Base-by-base conservation (phyloP, 2,113 vertebrate species). In the Cebus imitator region DNA sequence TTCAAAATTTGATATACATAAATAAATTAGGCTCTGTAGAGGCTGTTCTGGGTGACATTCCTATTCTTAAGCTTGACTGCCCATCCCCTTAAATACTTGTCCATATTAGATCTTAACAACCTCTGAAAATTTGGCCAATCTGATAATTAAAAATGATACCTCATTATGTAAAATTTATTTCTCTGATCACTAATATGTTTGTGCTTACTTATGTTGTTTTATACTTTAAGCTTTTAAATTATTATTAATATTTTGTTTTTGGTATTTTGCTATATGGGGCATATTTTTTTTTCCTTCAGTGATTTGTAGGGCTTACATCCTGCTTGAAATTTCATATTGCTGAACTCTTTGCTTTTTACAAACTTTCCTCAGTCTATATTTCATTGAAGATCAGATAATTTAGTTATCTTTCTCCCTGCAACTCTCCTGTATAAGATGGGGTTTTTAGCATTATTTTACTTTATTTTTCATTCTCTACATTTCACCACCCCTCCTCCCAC, bases 151-250 rank as follows among this genome's bases (percentile, higher is more conserved):
- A 88, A 57, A 43, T 75, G 40, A 68, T 30, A 25, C 16, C 10
- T 92, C 20, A 84, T 88, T 43, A 88, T 52, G 73, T 25, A n/a
- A 64, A 84, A 58, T 81, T 94, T 37, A 57, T 72, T 93, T 92
- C 1, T 11, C 25, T 61, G n/a, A 76, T 76, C 66, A 75, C 13
- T 72, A 61, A 50, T 25, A 50, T 61, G 21, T 55, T 58, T 87
- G 37, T 70, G 27, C 43, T 87, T 87, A 17, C 48, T 83, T 30
- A 68, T 48, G 8, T 78, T 78, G 43, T 25, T 70, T 90, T n/a
- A 40, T 7, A 27, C 25, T 90, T 93, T 43, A 18, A 82, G 27
- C 21, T 79, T 83, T 48, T 78, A 43, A 83, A 17, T 94, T 23
- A 50, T 52, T 66, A 73, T 57, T 91, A 35, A 45, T 52, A 40